A percentile compares a stretch with the other conserved stretches of the same genome.
Evolutionary conservation across 2,113 vertebrate species (phyloP).

Genomic region (Malurus elegans): DNA sequence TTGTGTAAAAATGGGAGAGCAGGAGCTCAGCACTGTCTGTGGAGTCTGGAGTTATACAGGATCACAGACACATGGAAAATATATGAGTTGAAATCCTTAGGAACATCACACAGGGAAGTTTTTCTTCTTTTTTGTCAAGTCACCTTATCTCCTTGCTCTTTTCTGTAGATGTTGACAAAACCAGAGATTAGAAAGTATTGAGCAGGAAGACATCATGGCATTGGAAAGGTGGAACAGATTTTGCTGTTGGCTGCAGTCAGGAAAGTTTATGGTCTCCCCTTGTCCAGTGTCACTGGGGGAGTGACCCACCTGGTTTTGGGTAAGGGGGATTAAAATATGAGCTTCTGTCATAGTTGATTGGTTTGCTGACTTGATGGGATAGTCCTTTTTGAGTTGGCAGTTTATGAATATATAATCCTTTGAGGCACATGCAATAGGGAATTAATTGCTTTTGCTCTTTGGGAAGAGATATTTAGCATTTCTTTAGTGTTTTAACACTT

Average conservation of each 20-base stretch:
- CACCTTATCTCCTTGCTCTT: neutral
- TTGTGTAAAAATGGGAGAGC: no score
- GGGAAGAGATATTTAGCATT: neutral
- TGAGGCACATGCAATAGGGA: neutral
- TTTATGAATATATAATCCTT: slow-evolving; percentile 35
- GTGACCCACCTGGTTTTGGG: neutral
- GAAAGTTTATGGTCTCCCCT: neutral
- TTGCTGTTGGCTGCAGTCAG: neutral
- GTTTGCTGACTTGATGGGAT: neutral
- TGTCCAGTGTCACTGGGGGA: neutral
- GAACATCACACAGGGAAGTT: fast-evolving
- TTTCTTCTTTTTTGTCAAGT: neutral
- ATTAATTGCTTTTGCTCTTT: slow-evolving; percentile 37
- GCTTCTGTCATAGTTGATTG: neutral
- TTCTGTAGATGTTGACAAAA: neutral
- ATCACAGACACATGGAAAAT: no score
- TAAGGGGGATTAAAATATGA: neutral
- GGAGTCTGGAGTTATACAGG: no score
- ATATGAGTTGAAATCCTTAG: no score
- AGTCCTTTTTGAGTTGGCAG: neutral
- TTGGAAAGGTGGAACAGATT: neutral
- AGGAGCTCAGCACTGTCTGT: no score
- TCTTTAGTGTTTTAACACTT: slow-evolving; percentile 7
- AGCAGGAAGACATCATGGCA: neutral
- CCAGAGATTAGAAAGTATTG: neutral